Evolutionary conservation across 2,888 invertebrate genomes (phyloP).

Genomic region (Zele albiditarsus): DNA sequence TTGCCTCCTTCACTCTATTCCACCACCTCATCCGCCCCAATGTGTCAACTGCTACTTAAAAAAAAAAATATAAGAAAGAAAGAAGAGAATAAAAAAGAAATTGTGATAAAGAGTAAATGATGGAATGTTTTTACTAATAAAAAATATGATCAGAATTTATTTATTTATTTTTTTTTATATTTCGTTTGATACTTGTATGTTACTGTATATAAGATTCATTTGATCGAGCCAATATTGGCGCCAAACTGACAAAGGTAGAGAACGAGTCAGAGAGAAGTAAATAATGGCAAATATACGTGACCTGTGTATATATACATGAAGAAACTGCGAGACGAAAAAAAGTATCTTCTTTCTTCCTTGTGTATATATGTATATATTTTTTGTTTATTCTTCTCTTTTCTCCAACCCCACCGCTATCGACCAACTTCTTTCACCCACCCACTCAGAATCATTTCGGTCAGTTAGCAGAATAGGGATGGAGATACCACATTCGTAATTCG

Average conservation of each 20-base stretch:
- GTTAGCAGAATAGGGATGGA: not conserved
- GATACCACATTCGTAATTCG: not conserved
- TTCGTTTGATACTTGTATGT: not conserved
- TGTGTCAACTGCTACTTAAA: not conserved
- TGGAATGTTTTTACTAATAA: not conserved
- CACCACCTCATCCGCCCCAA: not conserved
- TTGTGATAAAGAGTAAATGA: not conserved
- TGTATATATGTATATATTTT: not conserved
- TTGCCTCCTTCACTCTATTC: not conserved
- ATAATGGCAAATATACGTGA: conserved; percentile 47
- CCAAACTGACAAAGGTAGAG: conserved; percentile 17
- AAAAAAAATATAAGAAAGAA: not conserved
- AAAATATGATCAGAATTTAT: not conserved
- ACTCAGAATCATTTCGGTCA: conserved; percentile 25
- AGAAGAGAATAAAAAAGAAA: not conserved
- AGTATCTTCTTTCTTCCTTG: conserved; percentile 21
- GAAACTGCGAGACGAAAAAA: conserved; percentile 24
- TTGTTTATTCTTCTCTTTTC: conserved; percentile 16
- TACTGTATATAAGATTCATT: conserved; percentile 23
- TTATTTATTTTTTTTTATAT: not conserved
- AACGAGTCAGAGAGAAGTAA: conserved; percentile 37
- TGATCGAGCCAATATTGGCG: conserved; percentile 36
- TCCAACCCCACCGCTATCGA: not conserved
- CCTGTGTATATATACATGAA: conserved; percentile 41
- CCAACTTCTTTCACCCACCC: conserved; percentile 13